Conservation (phyloP, 2,113 vertebrate species). For the Hyperopisus bebe region DNA sequence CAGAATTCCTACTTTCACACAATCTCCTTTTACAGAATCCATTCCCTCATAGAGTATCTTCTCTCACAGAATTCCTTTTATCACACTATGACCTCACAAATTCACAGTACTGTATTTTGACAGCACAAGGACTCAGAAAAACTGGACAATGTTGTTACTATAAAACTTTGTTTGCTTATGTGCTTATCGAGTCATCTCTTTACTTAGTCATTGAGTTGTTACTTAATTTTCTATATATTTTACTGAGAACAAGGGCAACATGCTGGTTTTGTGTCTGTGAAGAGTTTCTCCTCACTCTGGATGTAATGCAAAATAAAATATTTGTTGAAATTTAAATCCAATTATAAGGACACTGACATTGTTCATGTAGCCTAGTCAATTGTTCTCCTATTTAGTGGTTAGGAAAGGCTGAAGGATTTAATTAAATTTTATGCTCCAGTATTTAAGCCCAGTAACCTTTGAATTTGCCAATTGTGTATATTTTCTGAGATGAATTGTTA, state of each 20-base stretch:
- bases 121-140: not conserved
- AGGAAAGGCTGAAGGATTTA: not conserved
- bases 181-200: not conserved
- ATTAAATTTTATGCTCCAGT: constrained; percentile 1
- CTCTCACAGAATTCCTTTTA: not conserved
- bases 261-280: not conserved
- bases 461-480: constrained; percentile 1
- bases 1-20: not conserved
- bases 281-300: not conserved
- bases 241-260: not conserved
- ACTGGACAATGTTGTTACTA: not conserved
- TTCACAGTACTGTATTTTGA: not conserved
- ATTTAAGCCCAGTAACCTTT: constrained; percentile 4
- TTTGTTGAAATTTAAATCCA: not conserved
- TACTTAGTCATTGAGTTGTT: not conserved
- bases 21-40: not conserved
- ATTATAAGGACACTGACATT: not conserved
- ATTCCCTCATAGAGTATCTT: not conserved
- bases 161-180: not conserved
- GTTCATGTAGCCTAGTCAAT: not conserved
- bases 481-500: not conserved
- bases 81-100: not conserved
- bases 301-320: not conserved
- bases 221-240: not conserved
- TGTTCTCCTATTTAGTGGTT: not conserved